Evolutionary conservation across 2,888 invertebrate genomes (phyloP).

Genomic region (Thymelicus lineola): DNA sequence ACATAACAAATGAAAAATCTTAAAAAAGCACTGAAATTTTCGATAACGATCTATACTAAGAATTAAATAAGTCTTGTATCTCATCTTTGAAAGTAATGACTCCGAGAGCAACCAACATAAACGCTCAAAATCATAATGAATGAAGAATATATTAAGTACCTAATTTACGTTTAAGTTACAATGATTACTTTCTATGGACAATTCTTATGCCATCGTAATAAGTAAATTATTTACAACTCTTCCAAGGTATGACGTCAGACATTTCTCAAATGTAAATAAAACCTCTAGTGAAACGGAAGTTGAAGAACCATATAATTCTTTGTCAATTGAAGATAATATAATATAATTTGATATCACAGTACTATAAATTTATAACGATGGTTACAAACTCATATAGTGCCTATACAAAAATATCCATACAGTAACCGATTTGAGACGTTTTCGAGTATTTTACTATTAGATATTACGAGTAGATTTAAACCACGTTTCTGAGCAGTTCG

Average conservation of each 20-base stretch:
- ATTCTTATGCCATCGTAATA: conserved; percentile 60
- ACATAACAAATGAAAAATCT: conserved; percentile 20
- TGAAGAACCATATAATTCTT: conserved; percentile 34
- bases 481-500: conserved; percentile 79
- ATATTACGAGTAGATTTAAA: conserved; percentile 57
- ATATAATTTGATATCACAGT: conserved; percentile 75
- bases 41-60: conserved; percentile 56
- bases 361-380: conserved; percentile 61
- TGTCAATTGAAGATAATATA: conserved; percentile 49
- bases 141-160: conserved; percentile 44
- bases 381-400: conserved; percentile 45
- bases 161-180: conserved; percentile 54
- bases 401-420: conserved; percentile 51
- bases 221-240: conserved; percentile 68
- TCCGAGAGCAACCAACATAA: conserved; percentile 27
- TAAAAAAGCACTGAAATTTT: conserved; percentile 24
- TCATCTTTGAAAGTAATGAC: conserved; percentile 46
- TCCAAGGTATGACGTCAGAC: conserved; percentile 8
- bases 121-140: conserved; percentile 27
- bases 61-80: conserved; percentile 68
- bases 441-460: conserved; percentile 45
- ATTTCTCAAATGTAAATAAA: conserved; percentile 17
- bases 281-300: conserved; percentile 12
- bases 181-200: conserved; percentile 66
- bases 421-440: conserved; percentile 56